Evolutionary conservation across 2,113 vertebrate genomes (phyloP).

Genomic region (Callithrix jacchus): DNA sequence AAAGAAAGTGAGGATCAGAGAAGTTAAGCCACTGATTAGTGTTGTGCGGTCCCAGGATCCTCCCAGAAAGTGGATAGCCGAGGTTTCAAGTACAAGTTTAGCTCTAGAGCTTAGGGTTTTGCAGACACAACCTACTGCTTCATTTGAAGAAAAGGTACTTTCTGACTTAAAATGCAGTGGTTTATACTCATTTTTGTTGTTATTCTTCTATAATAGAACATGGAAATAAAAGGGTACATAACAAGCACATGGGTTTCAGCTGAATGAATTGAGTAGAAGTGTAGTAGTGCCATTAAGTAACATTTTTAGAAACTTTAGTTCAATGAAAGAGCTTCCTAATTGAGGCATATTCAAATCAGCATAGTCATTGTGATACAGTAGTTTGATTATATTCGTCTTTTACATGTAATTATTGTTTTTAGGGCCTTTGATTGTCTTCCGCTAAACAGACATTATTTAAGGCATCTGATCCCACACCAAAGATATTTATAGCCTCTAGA

Average conservation of each 20-base stretch:
- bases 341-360: slow-evolving; percentile 75
- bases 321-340: slow-evolving; percentile 71
- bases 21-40: background rate
- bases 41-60: background rate
- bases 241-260: slow-evolving; percentile 59
- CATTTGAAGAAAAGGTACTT: slow-evolving; percentile 9
- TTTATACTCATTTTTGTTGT: slow-evolving; percentile 45
- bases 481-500: slow-evolving; percentile 17
- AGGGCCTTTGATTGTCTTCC: slow-evolving; percentile 53
- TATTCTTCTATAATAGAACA: slow-evolving; percentile 44
- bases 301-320: slow-evolving; percentile 77
- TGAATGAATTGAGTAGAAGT: slow-evolving; percentile 64
- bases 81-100: background rate
- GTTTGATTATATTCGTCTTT: slow-evolving; percentile 65
- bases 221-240: slow-evolving; percentile 42
- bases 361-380: slow-evolving; percentile 63
- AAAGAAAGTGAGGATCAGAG: background rate
- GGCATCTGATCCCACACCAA: slow-evolving; percentile 35
- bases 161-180: slow-evolving; percentile 6
- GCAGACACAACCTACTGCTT: background rate
- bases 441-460: slow-evolving; percentile 58
- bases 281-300: slow-evolving; percentile 66
- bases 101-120: background rate
- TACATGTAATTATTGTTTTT: slow-evolving; percentile 76
- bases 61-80: background rate